These are phyloP conservation scores for Paramormyrops kingsleyae DNA, from an alignment of 2,113 vertebrate genomes.

Conservation along the genomic window DNA sequence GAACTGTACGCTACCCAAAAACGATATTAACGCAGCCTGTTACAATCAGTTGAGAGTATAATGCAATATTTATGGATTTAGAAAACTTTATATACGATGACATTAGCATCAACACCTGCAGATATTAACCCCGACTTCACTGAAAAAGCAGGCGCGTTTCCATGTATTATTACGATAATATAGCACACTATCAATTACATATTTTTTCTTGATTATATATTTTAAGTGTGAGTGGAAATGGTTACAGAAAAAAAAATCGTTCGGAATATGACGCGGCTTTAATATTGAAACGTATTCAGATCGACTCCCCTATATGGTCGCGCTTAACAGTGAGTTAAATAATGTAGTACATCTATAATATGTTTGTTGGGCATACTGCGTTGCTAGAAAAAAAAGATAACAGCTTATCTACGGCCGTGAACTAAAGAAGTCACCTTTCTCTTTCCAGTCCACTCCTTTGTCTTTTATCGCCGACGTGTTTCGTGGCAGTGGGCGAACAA, in stretches of 20 bases:
- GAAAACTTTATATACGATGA: background rate
- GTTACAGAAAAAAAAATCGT: background rate
- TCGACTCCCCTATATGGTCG: background rate
- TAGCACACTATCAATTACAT: background rate
- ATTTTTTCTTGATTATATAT: background rate
- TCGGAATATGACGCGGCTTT: background rate
- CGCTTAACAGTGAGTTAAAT: constrained; percentile 3
- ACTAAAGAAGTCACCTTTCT: constrained; percentile 22
- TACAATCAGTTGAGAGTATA: background rate
- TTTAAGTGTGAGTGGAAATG: background rate
- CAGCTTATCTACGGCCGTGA: constrained; percentile 17
- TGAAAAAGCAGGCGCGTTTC: background rate
- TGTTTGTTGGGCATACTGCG: constrained; percentile 1
- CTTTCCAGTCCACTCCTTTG: constrained; percentile 2
- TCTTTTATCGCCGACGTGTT: constrained; percentile 26
- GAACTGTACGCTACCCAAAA: background rate
- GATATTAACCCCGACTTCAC: background rate
- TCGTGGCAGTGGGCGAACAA: constrained; percentile 29
- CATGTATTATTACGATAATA: background rate
- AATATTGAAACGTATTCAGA: background rate
- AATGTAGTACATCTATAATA: constrained; percentile 4
- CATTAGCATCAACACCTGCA: background rate
- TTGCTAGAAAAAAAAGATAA: constrained; percentile 10
- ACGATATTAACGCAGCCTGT: background rate
- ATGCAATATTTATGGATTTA: background rate